Conservation (phyloP, 2,888 invertebrate species). For the Plemyria rubiginata region DNA sequence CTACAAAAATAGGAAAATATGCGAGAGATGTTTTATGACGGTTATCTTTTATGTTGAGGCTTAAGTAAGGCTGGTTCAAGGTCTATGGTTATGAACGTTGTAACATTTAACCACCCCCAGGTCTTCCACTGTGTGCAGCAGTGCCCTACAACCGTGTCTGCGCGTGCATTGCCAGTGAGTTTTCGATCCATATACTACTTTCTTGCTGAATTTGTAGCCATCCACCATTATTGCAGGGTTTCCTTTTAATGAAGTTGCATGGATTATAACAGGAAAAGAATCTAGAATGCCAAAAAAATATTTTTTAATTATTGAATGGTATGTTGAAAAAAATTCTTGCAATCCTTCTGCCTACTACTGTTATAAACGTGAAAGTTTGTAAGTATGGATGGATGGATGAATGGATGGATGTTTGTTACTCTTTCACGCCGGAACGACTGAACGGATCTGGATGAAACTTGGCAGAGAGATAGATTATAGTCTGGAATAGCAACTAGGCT, state of each 20-base stretch:
- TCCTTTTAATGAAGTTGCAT: not conserved
- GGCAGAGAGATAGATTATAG: too few relatives aligned
- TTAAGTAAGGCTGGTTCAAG: not conserved
- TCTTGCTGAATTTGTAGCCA: slow-evolving; percentile 7
- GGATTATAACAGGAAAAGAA: not conserved
- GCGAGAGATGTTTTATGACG: too few relatives aligned
- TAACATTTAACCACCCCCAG: not conserved
- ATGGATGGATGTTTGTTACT: too few relatives aligned
- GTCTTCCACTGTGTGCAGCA: not conserved
- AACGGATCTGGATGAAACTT: too few relatives aligned
- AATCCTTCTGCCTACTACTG: too few relatives aligned
- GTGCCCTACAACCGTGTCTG: not conserved
- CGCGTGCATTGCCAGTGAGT: not conserved
- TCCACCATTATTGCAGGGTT: not conserved
- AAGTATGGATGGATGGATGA: too few relatives aligned
- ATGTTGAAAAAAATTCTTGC: too few relatives aligned
- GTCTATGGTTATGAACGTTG: slow-evolving; percentile 4
- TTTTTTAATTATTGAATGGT: not conserved
- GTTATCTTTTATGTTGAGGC: too few relatives aligned
- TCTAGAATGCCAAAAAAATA: not conserved
- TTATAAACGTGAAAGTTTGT: too few relatives aligned
- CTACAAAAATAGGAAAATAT: too few relatives aligned
- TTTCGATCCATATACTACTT: not conserved
- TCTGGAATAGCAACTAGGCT: too few relatives aligned
- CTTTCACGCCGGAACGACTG: too few relatives aligned